Conservation (phyloP, 2,888 invertebrate species). For the Ochropleura leucogaster region DNA sequence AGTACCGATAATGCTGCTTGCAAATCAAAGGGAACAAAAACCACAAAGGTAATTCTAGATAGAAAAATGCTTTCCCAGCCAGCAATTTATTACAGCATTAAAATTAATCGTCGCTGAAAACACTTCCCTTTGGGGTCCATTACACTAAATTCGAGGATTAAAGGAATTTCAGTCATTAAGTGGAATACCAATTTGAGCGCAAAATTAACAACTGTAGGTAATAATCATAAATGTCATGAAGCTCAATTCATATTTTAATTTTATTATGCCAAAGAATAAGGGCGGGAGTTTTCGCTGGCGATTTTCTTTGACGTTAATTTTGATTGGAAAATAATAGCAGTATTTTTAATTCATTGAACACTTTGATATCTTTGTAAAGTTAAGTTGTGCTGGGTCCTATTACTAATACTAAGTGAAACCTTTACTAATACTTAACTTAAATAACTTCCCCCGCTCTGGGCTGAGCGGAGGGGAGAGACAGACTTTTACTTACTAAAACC, state of each 20-base stretch:
- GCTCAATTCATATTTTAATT: slow-evolving; percentile 50
- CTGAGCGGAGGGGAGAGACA: no score
- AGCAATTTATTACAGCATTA: slow-evolving; percentile 56
- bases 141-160: slow-evolving; percentile 62
- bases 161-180: slow-evolving; percentile 52
- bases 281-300: not conserved
- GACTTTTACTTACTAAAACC: no score
- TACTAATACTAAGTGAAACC: no score
- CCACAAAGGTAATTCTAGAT: slow-evolving; percentile 30
- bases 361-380: not conserved
- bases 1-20: not conserved
- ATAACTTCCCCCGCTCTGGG: no score
- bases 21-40: slow-evolving; percentile 25
- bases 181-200: slow-evolving; percentile 43
- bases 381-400: not conserved
- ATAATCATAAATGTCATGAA: slow-evolving; percentile 65
- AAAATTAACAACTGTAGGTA: slow-evolving; percentile 59
- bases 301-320: slow-evolving; percentile 16
- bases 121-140: slow-evolving; percentile 52
- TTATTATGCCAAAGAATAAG: slow-evolving; percentile 35
- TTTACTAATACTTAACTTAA: no score
- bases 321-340: slow-evolving; percentile 11
- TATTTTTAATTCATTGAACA: not conserved
- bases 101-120: slow-evolving; percentile 59
- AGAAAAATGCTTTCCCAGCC: slow-evolving; percentile 38